Conservation (phyloP, 1,140 invertebrate genomes). For the Teleogryllus occipitalis region DNA sequence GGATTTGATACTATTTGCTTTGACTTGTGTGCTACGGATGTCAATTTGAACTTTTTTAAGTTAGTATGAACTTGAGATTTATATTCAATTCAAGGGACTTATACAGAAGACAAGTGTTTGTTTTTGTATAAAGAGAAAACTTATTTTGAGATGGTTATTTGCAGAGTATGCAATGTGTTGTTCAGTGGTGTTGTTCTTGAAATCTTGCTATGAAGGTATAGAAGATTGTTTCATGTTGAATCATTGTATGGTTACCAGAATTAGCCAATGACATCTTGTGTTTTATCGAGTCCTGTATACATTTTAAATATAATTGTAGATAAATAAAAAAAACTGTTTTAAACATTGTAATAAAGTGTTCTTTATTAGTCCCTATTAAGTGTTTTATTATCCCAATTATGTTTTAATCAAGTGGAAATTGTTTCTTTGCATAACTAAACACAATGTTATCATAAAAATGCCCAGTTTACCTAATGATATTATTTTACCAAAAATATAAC, state of each 20-base stretch:
- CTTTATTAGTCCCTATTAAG: not conserved
- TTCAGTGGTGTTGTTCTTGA: not conserved
- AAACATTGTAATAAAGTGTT: not conserved
- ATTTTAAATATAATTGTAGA: constrained; percentile 9
- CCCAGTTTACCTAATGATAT: no score
- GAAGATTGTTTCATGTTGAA: not conserved
- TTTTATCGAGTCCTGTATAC: constrained; percentile 8
- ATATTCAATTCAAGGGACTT: not conserved
- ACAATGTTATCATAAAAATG: no score
- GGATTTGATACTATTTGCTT: constrained; percentile 9
- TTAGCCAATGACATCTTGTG: constrained; percentile 12
- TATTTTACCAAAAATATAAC: no score
- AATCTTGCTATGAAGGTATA: not conserved
- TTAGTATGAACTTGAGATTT: not conserved
- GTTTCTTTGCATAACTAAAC: no score
- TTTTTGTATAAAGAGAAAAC: not conserved
- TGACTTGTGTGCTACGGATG: not conserved
- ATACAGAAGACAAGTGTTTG: not conserved
- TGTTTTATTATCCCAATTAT: no score
- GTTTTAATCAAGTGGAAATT: no score
- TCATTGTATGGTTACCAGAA: not conserved
- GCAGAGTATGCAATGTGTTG: not conserved
- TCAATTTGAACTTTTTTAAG: constrained; percentile 6
- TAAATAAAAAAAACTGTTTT: constrained; percentile 10
- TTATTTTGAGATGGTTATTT: constrained; percentile 5